Percentiles rank a stretch among this genome's conserved stretches.
Conservation (phyloP, 64 coral and sea anemone genomes). For the Exaiptasia diaphana region DNA sequence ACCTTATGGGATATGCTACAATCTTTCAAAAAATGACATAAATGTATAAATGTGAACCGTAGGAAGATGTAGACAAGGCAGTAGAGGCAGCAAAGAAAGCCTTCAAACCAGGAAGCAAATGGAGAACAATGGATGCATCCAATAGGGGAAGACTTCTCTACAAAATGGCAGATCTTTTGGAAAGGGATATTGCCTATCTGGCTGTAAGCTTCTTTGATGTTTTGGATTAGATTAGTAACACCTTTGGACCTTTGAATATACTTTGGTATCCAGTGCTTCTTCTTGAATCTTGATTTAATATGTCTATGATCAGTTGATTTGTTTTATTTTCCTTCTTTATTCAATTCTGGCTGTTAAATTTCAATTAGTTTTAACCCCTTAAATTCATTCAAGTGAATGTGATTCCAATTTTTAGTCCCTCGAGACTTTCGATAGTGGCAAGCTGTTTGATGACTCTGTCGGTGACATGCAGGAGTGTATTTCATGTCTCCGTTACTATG, state of each 20-base stretch:
- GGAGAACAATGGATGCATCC: slow-evolving; percentile 89
- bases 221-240: no score
- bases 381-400: slow-evolving; percentile 5
- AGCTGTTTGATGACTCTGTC: slow-evolving; percentile 53
- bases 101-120: slow-evolving; percentile 66
- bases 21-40: no score
- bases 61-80: slow-evolving; percentile 88
- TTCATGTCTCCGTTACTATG: slow-evolving; percentile 55
- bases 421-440: slow-evolving; percentile 75
- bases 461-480: slow-evolving; percentile 31
- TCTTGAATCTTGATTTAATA: no score
- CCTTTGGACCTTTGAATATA: no score
- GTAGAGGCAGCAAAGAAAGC: slow-evolving; percentile 64
- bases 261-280: no score
- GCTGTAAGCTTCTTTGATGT: no score
- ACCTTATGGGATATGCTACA: no score
- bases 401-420: slow-evolving; percentile 47
- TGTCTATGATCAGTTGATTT: no score
- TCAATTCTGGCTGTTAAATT: neutral
- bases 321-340: no score
- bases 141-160: slow-evolving; percentile 51
- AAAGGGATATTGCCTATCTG: slow-evolving; percentile 59
- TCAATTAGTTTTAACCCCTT: slow-evolving; percentile 12
- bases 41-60: no score
- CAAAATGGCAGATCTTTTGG: slow-evolving; percentile 71